A percentile compares a stretch with the other conserved stretches of the same genome.
These are phyloP conservation scores for Petroica traversi DNA, from an alignment of 2,113 vertebrate species.

Conservation along the genomic window DNA sequence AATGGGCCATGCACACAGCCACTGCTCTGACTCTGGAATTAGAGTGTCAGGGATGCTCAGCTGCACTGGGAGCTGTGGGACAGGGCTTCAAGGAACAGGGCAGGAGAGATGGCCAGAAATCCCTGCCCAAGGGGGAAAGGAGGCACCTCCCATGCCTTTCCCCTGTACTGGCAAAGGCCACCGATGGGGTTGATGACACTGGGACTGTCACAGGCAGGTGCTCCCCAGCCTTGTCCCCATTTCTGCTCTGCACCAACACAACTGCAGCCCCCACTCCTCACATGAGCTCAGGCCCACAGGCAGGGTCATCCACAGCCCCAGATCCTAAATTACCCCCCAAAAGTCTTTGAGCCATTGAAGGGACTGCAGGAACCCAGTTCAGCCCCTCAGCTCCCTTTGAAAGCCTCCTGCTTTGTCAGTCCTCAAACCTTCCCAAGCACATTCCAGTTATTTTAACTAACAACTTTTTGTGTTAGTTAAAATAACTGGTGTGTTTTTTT, in stretches of 20 bases:
- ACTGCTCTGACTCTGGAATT: neutral
- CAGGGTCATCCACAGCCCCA: neutral
- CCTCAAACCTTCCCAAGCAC: neutral
- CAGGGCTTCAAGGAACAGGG: neutral
- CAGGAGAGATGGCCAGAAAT: neutral
- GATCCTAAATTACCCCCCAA: neutral
- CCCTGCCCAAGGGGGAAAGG: neutral
- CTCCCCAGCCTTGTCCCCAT: neutral
- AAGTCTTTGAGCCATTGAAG: neutral
- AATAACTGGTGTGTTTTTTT: fast-evolving
- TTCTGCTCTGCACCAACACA: neutral
- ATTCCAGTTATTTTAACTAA: neutral
- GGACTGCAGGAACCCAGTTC: neutral
- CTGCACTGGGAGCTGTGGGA: neutral
- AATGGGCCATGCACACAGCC: neutral
- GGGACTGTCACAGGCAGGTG: no score
- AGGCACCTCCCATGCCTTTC: neutral
- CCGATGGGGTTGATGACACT: fast-evolving
- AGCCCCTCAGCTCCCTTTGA: neutral
- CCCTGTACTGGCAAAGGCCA: neutral
- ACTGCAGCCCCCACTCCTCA: neutral
- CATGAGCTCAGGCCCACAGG: neutral
- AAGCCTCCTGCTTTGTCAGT: neutral
- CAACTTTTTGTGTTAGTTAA: neutral
- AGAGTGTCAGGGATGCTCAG: neutral